Evolutionary conservation across 23 tunicate species (phyloP), one percentile per base, ranked within the genome.

Genomic region (Styela clava): DNA sequence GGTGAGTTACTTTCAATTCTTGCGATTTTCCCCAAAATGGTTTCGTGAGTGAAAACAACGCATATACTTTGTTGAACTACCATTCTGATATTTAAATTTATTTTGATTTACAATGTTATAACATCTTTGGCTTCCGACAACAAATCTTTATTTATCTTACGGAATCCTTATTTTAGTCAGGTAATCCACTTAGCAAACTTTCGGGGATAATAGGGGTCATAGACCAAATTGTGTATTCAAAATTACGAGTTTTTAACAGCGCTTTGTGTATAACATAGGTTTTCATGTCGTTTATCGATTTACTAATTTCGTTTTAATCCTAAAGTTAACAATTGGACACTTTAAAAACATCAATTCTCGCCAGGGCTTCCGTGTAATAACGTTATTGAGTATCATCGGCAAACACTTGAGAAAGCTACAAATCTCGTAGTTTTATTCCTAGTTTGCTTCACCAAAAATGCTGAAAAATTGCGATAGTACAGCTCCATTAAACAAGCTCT

Each of bases 1-100:
- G 95, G 95, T 89, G 68, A 81, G 89, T 44, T 44, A 5, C 56
- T 5, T 34, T 69, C 33, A 52, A 74, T 33, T 19, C 31, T 35
- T 26, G 22, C 37, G 16, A 69, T 26, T 26, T 69, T 20, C 29
- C 0, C 21, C 21, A 61, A 61, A 21, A 61, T 18, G 20, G 64
- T n/a, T n/a, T n/a, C n/a, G n/a, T n/a, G n/a, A n/a, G n/a, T n/a
- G n/a, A n/a, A n/a, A n/a, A n/a, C n/a, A n/a, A n/a, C n/a, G n/a
- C n/a, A n/a, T n/a, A n/a, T n/a, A n/a, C n/a, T n/a, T n/a, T n/a
- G n/a, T n/a, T n/a, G n/a, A n/a, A n/a, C n/a, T n/a, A n/a, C n/a
- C n/a, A n/a, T n/a, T n/a, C n/a, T n/a, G n/a, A n/a, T n/a, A n/a
- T n/a, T n/a, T n/a, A n/a, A n/a, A n/a, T n/a, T n/a, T n/a, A n/a